Base-by-base conservation (phyloP, 1,140 invertebrate genomes). In the Laupala kohalensis region DNA sequence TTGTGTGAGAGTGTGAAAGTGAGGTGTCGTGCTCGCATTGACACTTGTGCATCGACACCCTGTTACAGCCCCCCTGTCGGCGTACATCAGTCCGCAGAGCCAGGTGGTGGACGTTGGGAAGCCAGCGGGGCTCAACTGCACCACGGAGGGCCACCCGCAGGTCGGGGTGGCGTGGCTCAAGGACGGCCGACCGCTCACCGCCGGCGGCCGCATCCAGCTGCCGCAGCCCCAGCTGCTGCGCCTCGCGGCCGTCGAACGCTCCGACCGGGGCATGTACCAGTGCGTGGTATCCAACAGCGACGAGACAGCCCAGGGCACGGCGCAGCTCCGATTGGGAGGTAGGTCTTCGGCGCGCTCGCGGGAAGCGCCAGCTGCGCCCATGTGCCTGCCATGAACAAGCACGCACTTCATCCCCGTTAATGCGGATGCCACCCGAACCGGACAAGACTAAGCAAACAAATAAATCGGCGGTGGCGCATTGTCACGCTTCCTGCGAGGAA, bases 211-310 rank as follows among this genome's bases (percentile, higher is more conserved):
- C 74, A 72, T 75, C 12, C 76, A 37, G 30, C 15, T 29, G 6
- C 69, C 65, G 5, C 26, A 71, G 13, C 25, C 26, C 13, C 37
- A 66, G 25, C 67, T 71, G 25, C 69, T 83, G 6, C 74, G 74
- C 29, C 75, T 76, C 9, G 74, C 79, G 25, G 65, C 80, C 76
- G 81, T 82, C 74, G 74, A 81, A 78, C 74, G 79, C 78, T 75
- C 78, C 71, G 78, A 79, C 73, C 72, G 81, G 77, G 84, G 84
- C 12, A 85, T 85, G 80, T 85, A 84, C 74, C 81, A 83, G 72
- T 83, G 82, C 74, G 78, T 85, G 28, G 81, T 82, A 1, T 67
- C 71, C 13, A 81, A 82, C 71, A 78, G 80, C 13, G 72, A 77
- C 23, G 81, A 83, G 29, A 77, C 77, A n/a, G 79, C 79, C 0